Percentiles rank a stretch among this genome's conserved stretches.
Evolutionary conservation across 2,888 invertebrate genomes (phyloP).

Genomic region (Melieria picta): DNA sequence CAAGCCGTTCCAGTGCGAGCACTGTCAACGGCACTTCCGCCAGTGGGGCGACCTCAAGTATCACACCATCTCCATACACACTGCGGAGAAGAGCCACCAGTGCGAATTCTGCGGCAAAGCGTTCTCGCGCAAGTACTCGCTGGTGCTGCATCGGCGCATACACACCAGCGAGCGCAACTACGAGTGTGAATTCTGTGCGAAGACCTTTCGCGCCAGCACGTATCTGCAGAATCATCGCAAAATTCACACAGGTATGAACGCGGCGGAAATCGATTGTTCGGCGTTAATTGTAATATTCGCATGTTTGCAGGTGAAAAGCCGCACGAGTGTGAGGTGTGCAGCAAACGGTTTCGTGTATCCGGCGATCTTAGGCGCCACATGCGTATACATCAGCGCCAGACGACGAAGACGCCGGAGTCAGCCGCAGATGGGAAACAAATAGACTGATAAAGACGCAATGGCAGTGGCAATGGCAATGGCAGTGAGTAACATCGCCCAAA

Average conservation of each 20-base stretch:
- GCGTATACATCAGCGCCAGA: constrained; percentile 72
- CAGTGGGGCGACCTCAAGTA: constrained; percentile 92
- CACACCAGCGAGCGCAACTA: constrained; percentile 90
- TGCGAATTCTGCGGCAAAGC: constrained; percentile 91
- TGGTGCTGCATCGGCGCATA: constrained; percentile 85
- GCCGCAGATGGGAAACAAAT: neutral
- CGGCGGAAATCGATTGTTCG: neutral
- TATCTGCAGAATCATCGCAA: constrained; percentile 85
- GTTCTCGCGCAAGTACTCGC: constrained; percentile 85
- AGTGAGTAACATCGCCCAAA: neutral
- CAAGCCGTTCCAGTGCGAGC: constrained; percentile 83
- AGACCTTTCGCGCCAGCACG: constrained; percentile 86
- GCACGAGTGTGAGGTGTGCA: constrained; percentile 78
- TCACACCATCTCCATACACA: constrained; percentile 84
- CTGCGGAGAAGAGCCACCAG: constrained; percentile 82
- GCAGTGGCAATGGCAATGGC: neutral
- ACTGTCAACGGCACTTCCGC: constrained; percentile 80
- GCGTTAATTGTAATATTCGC: neutral
- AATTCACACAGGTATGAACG: constrained; percentile 78
- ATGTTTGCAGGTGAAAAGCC: constrained; percentile 75
- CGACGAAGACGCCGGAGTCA: constrained; percentile 30
- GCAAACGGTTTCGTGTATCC: constrained; percentile 83
- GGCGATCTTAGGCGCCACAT: constrained; percentile 86
- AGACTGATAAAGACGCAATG: neutral
- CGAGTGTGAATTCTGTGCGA: constrained; percentile 84